Base-by-base conservation (phyloP, 2,113 vertebrate genomes). In the Phaethon lepturus region DNA sequence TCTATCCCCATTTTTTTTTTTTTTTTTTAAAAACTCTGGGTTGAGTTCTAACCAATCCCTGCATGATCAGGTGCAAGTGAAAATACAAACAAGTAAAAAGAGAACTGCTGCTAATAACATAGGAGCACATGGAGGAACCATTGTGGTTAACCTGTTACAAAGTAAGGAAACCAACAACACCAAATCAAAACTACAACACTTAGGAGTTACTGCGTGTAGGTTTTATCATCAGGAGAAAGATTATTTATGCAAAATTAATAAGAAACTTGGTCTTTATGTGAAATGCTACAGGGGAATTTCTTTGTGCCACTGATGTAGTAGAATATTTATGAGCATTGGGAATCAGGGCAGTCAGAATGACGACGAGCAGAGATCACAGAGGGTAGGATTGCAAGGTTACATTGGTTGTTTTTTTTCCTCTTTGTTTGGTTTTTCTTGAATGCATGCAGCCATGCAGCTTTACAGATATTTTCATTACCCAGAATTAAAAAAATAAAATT, bases 281-380 rank as follows among this genome's bases (percentile, higher is more conserved):
- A 91, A 96, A 91, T 3, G 56, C 52, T 94, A 77, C 77, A 44
- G 71, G 86, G 74, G 84, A 96, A 79, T 73, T 89, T 88, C 91
- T 86, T 91, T 74, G 76, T 97, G 92, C 67, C 60, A 47, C 59
- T n/a, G 31, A 44, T 84, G 58, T 29, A 72, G 33, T 77, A 88
- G 93, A 97, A 96, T 95, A 97, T 96, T 98, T 96, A 97, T 86
- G 96, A 97, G 74, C 85, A n/a, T 6, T 91, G 89, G 96, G 93
- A 97, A 94, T 81, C 40, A 50, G 42, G 82, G 80, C 66, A 64
- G 68, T 49, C 88, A 83, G 87, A 62, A 88, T 92, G 83, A 68
- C 31, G 0, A 91, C 19, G 25, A 95, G 29, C 49, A 42, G 68
- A 91, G 93, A 76, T 96, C 79, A 88, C 40, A 45, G 31, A 74